A percentile compares a stretch with the other conserved stretches of the same genome.
These are phyloP conservation scores for Naso thynnoides DNA, from an alignment of 2,797 vertebrate species.

Conservation along the genomic window DNA sequence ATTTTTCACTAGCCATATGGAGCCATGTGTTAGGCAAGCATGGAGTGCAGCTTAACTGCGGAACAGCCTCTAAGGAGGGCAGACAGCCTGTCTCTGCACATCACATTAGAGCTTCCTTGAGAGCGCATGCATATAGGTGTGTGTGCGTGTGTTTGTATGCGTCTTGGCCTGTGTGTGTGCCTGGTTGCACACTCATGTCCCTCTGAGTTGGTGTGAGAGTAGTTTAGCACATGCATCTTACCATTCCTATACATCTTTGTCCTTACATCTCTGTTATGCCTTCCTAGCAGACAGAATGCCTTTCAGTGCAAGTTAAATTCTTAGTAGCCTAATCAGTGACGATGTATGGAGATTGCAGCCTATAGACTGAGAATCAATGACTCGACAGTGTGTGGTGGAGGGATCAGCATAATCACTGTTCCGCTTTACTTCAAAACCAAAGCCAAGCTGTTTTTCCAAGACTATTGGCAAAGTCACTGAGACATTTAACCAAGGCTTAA, in stretches of 20 bases:
- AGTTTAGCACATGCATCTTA: constrained; percentile 26
- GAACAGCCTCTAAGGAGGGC: constrained; percentile 68
- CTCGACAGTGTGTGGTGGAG: constrained; percentile 74
- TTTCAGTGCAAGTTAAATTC: constrained; percentile 71
- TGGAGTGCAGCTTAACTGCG: constrained; percentile 52
- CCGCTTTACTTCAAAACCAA: constrained; percentile 70
- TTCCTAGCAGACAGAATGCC: constrained; percentile 39
- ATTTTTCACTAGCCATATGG: constrained; percentile 75
- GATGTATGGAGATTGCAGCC: constrained; percentile 71
- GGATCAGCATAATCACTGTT: constrained; percentile 74
- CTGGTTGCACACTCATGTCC: constrained; percentile 53
- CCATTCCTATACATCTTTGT: constrained; percentile 33
- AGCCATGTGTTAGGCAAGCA: constrained; percentile 44
- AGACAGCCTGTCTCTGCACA: constrained; percentile 76
- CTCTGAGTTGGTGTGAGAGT: constrained; percentile 50
- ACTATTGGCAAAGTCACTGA: constrained; percentile 69
- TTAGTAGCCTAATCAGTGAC: constrained; percentile 68
- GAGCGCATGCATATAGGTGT: constrained; percentile 43
- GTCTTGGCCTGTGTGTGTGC: constrained; percentile 42
- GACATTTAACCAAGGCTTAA: constrained; percentile 52
- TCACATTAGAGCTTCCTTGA: constrained; percentile 69
- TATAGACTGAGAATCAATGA: constrained; percentile 79
- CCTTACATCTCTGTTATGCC: constrained; percentile 32
- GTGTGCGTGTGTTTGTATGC: constrained; percentile 29
- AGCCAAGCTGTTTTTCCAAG: constrained; percentile 71